Percentiles rank a stretch among this genome's conserved stretches.
Conservation (phyloP, 2,888 invertebrate species). For the Cephus runcator region DNA sequence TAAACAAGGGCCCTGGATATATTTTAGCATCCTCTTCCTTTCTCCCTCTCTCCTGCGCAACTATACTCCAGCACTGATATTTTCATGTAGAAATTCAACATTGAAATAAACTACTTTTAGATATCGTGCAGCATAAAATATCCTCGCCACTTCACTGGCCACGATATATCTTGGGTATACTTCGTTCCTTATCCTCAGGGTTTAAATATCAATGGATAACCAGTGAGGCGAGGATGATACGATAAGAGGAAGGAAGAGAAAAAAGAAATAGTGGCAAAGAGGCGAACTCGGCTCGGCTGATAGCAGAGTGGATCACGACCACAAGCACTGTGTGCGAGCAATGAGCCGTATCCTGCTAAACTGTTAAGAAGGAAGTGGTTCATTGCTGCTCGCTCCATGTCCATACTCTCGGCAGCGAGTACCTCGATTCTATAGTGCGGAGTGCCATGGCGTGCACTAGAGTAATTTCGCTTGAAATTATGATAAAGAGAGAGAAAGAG, state of each 20-base stretch:
- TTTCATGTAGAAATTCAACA: background rate
- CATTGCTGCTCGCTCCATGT: constrained; percentile 59
- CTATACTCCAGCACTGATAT: background rate
- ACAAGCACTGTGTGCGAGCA: constrained; percentile 59
- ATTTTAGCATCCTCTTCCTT: background rate
- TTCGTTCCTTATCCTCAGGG: background rate
- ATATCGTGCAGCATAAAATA: background rate
- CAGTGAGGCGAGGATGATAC: background rate
- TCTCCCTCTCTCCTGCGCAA: background rate
- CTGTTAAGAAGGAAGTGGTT: constrained; percentile 67
- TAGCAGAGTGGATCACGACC: constrained; percentile 59
- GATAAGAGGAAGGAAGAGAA: background rate
- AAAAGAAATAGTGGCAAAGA: background rate
- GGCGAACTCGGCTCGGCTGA: constrained; percentile 42
- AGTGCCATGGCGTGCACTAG: constrained; percentile 1
- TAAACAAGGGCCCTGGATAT: background rate
- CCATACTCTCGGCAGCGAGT: constrained; percentile 20
- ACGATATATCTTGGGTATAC: background rate
- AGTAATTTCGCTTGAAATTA: background rate
- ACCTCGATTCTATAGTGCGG: constrained; percentile 17
- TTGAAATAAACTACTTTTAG: background rate
- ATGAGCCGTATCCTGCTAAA: constrained; percentile 67
- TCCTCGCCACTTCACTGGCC: background rate
- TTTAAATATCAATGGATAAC: background rate
- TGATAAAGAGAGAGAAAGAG: constrained; percentile 6